phyloP scores from a whole-genome alignment of 2,888 invertebrate species.

The Ectemnius lituratus region DNA sequence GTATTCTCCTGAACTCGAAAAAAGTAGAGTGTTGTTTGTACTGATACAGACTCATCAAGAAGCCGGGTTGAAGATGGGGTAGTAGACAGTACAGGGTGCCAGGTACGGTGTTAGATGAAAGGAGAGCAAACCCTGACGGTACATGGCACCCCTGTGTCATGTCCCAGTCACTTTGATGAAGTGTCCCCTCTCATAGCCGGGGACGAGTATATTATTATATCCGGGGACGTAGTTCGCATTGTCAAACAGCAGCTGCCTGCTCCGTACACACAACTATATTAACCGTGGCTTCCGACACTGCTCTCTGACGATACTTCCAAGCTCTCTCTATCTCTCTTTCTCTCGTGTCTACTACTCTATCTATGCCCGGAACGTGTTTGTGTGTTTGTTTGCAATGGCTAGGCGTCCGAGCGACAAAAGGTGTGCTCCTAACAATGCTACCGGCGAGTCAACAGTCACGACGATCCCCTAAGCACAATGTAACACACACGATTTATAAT shows the following conservation, averaged over 20 bases:
- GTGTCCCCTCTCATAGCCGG: constrained; percentile 63
- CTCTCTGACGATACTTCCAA: constrained; percentile 17
- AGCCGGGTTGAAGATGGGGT: not conserved
- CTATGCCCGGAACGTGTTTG: constrained; percentile 28
- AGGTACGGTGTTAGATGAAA: constrained; percentile 47
- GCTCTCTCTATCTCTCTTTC: not conserved
- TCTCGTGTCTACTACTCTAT: not conserved
- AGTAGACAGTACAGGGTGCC: constrained; percentile 16
- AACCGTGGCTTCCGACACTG: constrained; percentile 53
- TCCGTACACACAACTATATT: constrained; percentile 69
- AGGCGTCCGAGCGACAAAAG: constrained; percentile 70
- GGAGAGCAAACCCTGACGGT: constrained; percentile 41
- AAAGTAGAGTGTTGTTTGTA: too few relatives aligned
- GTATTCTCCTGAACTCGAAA: too few relatives aligned
- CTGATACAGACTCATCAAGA: not conserved
- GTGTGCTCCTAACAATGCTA: constrained; percentile 72
- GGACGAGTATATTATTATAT: constrained; percentile 74
- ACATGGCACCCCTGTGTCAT: constrained; percentile 46
- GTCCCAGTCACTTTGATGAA: constrained; percentile 73
- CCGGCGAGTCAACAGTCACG: constrained; percentile 75
- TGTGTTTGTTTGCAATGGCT: constrained; percentile 75
- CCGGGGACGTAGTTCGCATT: constrained; percentile 69
- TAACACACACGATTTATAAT: constrained; percentile 74
- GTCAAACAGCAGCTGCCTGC: constrained; percentile 73
- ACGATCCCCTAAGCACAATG: constrained; percentile 73